A percentile compares a stretch with the other conserved stretches of the same genome.
These are phyloP conservation scores for Calycopis cecrops DNA, from an alignment of 1,140 invertebrate genomes.

Conservation along the genomic window DNA sequence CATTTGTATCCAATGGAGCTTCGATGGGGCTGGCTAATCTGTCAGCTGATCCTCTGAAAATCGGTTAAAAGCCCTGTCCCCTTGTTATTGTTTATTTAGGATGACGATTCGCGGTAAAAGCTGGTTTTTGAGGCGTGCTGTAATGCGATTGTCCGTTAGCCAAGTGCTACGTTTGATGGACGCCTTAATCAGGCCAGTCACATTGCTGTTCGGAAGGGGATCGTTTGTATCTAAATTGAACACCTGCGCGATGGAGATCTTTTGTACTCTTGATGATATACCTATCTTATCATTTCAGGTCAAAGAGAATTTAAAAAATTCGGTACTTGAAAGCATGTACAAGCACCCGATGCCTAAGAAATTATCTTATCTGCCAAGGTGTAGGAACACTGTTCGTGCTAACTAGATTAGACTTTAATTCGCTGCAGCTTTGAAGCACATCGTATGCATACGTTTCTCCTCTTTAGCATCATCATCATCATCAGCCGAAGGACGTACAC, in stretches of 20 bases:
- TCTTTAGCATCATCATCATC: too few species aligned
- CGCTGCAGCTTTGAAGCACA: too few species aligned
- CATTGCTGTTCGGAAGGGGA: slow-evolving; percentile 11
- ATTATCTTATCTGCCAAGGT: too few species aligned
- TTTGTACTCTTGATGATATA: neutral
- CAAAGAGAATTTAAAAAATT: too few species aligned
- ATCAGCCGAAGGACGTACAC: too few species aligned
- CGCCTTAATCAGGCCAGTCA: slow-evolving; percentile 18
- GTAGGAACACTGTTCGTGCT: too few species aligned
- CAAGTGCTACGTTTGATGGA: slow-evolving; percentile 36
- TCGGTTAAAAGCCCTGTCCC: slow-evolving; percentile 65
- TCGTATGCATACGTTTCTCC: too few species aligned
- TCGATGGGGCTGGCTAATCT: slow-evolving; percentile 63
- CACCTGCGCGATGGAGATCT: slow-evolving; percentile 12
- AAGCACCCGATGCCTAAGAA: too few species aligned
- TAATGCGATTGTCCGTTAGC: slow-evolving; percentile 64
- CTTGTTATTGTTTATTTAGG: slow-evolving; percentile 73
- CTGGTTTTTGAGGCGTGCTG: slow-evolving; percentile 63
- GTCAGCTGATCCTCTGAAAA: slow-evolving; percentile 68
- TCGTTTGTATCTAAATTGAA: neutral
- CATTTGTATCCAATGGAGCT: slow-evolving; percentile 32
- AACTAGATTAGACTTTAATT: too few species aligned
- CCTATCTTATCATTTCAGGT: too few species aligned
- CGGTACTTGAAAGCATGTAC: too few species aligned
- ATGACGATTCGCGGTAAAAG: slow-evolving; percentile 61